Evolutionary conservation across 2,888 invertebrate genomes (phyloP), one percentile per base, ranked within the genome.

Genomic region (Glaucopsyche alexis): DNA sequence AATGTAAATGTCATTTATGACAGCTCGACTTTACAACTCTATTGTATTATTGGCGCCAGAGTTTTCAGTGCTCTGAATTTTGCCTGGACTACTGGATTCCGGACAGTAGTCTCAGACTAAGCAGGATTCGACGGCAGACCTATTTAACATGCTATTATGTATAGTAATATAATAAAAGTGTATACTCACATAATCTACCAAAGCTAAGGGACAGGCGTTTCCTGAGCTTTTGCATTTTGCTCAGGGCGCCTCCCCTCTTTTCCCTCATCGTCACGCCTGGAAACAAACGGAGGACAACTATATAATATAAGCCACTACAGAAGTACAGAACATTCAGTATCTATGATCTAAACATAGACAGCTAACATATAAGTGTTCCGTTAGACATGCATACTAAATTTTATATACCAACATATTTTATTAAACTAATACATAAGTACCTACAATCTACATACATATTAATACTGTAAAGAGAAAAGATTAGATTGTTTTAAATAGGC

Each of bases 181-280:
- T 67, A 65, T 86, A 97, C 98, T 98, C 94, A 98, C 98, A 97
- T 93, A 98, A 95, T 95, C 98, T 95, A 89, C 98, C 98, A 94
- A 98, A 98, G 94, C 98, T 98, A 91, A 98, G 97, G 86, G 98
- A 98, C 87, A 98, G 95, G 90, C 98, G 95, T 94, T 98, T 98
- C 94, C 98, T 97, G 85, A 98, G 95, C 94, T 98, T 98, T 93
- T 98, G 98, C 94, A 97, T 97, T 91, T 96, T 95, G 90, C 97
- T 97, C 88, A 98, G 95, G 81, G 98, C 97, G 83, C 97, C 97
- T 81, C 96, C 96, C 90, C 97, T 97, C 93, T 98, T 98, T 93
- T 98, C 97, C 89, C 97, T 95, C 97, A 97, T 97, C 87, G 97
- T 96, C 93, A 98, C 97, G 91, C 95, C 96, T 94, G 94, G 80